These are phyloP conservation scores for Amiota communis DNA, from an alignment of 2,888 invertebrate species.

Conservation along the genomic window DNA sequence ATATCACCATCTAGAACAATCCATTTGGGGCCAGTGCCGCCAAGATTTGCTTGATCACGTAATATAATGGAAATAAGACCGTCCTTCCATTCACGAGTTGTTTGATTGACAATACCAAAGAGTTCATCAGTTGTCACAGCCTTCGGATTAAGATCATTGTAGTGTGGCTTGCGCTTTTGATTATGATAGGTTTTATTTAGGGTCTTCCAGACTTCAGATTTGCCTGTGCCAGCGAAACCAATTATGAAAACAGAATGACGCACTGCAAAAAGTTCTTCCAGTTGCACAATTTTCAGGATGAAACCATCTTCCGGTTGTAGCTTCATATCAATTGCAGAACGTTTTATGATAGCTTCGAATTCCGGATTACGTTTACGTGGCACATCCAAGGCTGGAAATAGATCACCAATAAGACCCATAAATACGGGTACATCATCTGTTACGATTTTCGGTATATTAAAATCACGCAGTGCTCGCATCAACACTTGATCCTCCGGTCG, in stretches of 20 bases:
- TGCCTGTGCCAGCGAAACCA: slow-evolving; percentile 92
- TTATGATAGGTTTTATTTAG: slow-evolving; percentile 87
- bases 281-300: slow-evolving; percentile 88
- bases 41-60: slow-evolving; percentile 93
- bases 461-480: slow-evolving; percentile 94
- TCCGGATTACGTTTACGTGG: slow-evolving; percentile 89
- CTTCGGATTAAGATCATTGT: slow-evolving; percentile 94
- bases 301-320: slow-evolving; percentile 94
- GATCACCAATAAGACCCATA: slow-evolving; percentile 93
- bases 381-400: slow-evolving; percentile 93
- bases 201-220: slow-evolving; percentile 94
- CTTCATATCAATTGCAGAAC: slow-evolving; percentile 86
- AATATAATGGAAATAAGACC: slow-evolving; percentile 94
- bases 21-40: slow-evolving; percentile 92
- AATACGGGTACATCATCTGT: slow-evolving; percentile 93
- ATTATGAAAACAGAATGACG: slow-evolving; percentile 93
- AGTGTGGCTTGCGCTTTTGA: slow-evolving; percentile 86
- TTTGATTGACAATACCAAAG: slow-evolving; percentile 94
- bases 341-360: slow-evolving; percentile 86
- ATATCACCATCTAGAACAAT: slow-evolving; percentile 96
- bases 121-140: slow-evolving; percentile 96
- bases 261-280: slow-evolving; percentile 93
- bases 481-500: slow-evolving; percentile 93
- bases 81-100: slow-evolving; percentile 93
- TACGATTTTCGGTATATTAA: slow-evolving; percentile 95